Evolutionary conservation across 2,888 invertebrate species (phyloP).

Genomic region (Anodontia alba): DNA sequence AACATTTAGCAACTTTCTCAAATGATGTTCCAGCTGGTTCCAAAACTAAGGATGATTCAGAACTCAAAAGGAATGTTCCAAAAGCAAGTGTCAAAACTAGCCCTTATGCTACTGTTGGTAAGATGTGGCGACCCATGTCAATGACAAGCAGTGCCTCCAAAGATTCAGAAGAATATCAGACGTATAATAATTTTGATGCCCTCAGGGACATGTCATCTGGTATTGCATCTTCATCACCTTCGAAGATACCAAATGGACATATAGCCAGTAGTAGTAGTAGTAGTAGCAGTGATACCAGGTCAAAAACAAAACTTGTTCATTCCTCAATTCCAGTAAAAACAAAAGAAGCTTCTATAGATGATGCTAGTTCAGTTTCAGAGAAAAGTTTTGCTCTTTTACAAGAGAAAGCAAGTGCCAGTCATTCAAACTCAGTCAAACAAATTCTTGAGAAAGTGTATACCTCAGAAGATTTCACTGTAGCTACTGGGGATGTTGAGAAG

Average conservation of each 20-base stretch:
- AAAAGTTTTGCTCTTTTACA: slow-evolving; percentile 71
- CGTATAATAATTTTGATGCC: slow-evolving; percentile 66
- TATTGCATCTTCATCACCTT: neutral
- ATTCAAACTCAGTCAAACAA: slow-evolving; percentile 70
- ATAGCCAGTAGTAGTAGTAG: slow-evolving; percentile 14
- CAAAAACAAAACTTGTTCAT: slow-evolving; percentile 13
- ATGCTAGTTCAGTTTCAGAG: slow-evolving; percentile 58
- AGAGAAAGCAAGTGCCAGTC: slow-evolving; percentile 69
- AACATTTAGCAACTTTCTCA: slow-evolving; percentile 18
- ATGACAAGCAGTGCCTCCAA: slow-evolving; percentile 63
- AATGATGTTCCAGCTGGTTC: neutral
- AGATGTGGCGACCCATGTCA: slow-evolving; percentile 77
- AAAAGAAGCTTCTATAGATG: neutral
- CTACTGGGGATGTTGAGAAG: slow-evolving; percentile 73
- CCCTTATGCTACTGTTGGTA: slow-evolving; percentile 75
- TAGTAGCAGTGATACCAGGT: slow-evolving; percentile 32
- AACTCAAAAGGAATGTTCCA: slow-evolving; percentile 42
- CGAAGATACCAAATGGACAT: slow-evolving; percentile 42
- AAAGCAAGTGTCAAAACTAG: slow-evolving; percentile 65
- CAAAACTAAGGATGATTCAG: slow-evolving; percentile 69
- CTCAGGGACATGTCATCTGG: slow-evolving; percentile 61
- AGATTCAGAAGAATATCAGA: slow-evolving; percentile 58
- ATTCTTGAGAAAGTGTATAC: slow-evolving; percentile 72
- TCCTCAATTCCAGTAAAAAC: slow-evolving; percentile 24
- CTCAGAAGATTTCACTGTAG: slow-evolving; percentile 69